These are phyloP conservation scores for Catamblyrhynchus diadema DNA, from an alignment of 2,797 vertebrate genomes.

Conservation along the genomic window DNA sequence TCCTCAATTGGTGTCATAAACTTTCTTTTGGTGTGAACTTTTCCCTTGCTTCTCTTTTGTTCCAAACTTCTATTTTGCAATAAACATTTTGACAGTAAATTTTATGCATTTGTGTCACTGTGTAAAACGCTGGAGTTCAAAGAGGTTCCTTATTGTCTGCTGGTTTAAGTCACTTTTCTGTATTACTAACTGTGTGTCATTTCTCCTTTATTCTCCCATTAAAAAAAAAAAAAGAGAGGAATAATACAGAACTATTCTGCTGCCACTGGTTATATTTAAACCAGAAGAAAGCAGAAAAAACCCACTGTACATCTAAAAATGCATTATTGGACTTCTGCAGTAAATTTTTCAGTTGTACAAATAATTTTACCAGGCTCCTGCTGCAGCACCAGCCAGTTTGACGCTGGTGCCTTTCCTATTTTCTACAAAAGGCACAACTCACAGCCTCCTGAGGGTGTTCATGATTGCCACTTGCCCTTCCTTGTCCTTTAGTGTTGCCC, in stretches of 20 bases:
- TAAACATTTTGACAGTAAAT: conserved; percentile 85
- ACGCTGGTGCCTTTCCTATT: neutral
- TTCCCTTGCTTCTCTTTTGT: conserved; percentile 77
- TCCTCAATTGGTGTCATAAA: conserved; percentile 71
- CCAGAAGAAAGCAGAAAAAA: neutral
- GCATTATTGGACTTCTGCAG: neutral
- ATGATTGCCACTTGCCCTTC: neutral
- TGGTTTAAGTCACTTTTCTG: conserved; percentile 37
- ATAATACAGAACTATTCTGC: neutral
- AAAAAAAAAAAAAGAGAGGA: neutral
- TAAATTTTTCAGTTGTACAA: neutral
- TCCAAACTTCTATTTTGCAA: conserved; percentile 83
- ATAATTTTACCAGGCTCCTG: neutral
- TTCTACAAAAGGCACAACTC: neutral
- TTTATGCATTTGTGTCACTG: conserved; percentile 73
- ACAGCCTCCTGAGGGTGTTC: neutral
- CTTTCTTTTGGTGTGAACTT: conserved; percentile 78
- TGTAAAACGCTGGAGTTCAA: conserved; percentile 62
- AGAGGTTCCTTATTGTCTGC: conserved; percentile 2
- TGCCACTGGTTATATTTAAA: neutral
- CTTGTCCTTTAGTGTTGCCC: neutral
- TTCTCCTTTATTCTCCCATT: neutral
- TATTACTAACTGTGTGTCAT: neutral
- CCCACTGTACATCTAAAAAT: neutral
- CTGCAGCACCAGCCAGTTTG: neutral